Evolutionary conservation across 2,888 invertebrate genomes (phyloP), one percentile per base, ranked within the genome.

Genomic region (Byasa hedistus): DNA sequence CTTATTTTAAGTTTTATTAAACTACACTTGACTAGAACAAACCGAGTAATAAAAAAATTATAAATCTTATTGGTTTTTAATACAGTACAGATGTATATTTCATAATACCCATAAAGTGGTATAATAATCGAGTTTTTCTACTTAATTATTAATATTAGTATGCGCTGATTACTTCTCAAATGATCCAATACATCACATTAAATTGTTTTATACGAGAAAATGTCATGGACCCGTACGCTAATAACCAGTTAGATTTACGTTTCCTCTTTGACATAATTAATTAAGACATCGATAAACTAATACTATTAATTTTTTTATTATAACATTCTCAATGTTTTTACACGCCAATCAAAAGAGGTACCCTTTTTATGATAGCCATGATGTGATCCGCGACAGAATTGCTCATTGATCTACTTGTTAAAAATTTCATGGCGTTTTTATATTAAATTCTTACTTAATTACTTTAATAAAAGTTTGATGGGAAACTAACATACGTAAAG

Each of bases 221-320:
- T 61, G 52, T 51, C 51, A 52, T 52, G 48, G 17, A 52, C 17
- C 8, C 10, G 51, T 61, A 52, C 52, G 51, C 23, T 27, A 60
- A 60, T 61, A 32, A 36, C n/a, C 3, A 32, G 32, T 52, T 52
- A 27, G 52, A 61, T 61, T 61, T 54, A 23, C 27, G 32, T 61
- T 61, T 12, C 22, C 51, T 55, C 27, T 10, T 61, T 54, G 54
- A 54, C 61, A 61, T 54, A 61, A 54, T 61, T 54, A 54, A 23
- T 61, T 54, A 36, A 61, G 52, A 39, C 55, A 55, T 21, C 2
- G n/a, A 8, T n/a, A 21, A 51, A 51, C 21, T 51, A 51, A n/a
- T n/a, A 21, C 7, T 51, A 51, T 2, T 51, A 51, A n/a, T 21
- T 2, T 51, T 51, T 21, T 39, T 32, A 10, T 39, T 15, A 15